Percentiles rank a stretch among this genome's conserved stretches.
Evolutionary conservation across 2,113 vertebrate species (phyloP).

Genomic region (Atherinomorus stipes): DNA sequence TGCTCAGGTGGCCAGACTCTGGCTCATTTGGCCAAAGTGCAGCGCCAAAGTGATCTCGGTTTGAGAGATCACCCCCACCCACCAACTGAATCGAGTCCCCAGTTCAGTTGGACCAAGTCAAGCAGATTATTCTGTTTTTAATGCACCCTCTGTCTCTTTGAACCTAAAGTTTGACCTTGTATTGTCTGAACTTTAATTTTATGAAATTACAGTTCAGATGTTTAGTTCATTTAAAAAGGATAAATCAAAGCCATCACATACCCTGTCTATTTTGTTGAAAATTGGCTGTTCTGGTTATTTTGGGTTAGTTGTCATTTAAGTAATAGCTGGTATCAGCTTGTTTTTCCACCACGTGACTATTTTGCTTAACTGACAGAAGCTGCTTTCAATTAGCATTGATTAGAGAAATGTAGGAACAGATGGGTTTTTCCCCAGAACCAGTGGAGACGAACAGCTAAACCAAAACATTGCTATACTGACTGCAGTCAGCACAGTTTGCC

Average conservation of each 20-base stretch:
- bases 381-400: conserved; percentile 3
- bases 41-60: too few species aligned
- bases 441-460: conserved; percentile 6
- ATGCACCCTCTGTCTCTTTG: background rate
- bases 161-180: background rate
- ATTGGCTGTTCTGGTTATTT: background rate
- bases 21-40: too few species aligned
- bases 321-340: too few species aligned
- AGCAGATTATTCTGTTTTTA: too few species aligned
- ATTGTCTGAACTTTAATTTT: background rate
- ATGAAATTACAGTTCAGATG: background rate
- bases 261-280: conserved; percentile 19
- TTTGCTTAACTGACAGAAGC: background rate
- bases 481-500: conserved; percentile 15
- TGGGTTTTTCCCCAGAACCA: background rate
- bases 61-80: too few species aligned
- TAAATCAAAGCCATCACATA: conserved; percentile 1
- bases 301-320: background rate
- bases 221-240: conserved; percentile 14
- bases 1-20: too few species aligned
- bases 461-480: conserved; percentile 8
- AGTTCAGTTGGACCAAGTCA: too few species aligned
- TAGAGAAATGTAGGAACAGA: background rate
- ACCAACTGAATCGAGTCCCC: too few species aligned
- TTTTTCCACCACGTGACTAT: background rate